Conservation (phyloP, 2,888 invertebrate genomes). For the Agrotis ipsilon region DNA sequence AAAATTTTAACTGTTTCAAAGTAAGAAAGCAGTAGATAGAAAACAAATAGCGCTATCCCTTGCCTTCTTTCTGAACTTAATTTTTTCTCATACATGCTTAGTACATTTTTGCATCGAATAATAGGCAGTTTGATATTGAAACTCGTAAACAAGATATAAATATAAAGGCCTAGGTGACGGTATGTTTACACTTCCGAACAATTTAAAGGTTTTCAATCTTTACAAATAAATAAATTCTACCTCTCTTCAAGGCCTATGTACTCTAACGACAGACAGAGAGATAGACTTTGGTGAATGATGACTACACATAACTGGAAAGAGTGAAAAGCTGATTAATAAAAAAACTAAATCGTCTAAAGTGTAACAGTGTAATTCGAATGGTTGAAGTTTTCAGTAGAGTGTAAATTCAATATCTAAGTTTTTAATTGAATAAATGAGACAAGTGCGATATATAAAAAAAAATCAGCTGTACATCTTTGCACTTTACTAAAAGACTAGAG, state of each 20-base stretch:
- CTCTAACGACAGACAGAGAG: too few relatives aligned
- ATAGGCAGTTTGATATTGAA: constrained; percentile 21
- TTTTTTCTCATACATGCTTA: neutral
- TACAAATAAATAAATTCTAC: constrained; percentile 13
- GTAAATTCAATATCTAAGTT: neutral
- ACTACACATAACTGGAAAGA: neutral
- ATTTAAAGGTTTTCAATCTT: constrained; percentile 11
- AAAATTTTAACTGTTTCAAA: neutral
- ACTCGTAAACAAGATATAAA: constrained; percentile 8
- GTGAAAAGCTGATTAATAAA: constrained; percentile 1
- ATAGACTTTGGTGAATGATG: too few relatives aligned
- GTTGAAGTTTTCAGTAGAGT: constrained; percentile 3
- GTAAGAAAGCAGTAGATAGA: constrained; percentile 1
- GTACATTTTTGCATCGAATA: constrained; percentile 3
- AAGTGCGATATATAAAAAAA: neutral
- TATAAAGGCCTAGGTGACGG: constrained; percentile 25
- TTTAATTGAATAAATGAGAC: neutral
- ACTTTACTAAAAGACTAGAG: neutral
- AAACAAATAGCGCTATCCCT: constrained; percentile 6
- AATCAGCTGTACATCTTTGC: neutral
- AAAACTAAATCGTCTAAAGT: neutral
- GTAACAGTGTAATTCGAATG: too few relatives aligned
- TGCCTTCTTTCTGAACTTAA: neutral
- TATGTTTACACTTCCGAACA: constrained; percentile 55
- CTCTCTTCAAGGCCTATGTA: neutral